Conservation (phyloP, 2,888 invertebrate genomes). For the Pelosia muscerda region DNA sequence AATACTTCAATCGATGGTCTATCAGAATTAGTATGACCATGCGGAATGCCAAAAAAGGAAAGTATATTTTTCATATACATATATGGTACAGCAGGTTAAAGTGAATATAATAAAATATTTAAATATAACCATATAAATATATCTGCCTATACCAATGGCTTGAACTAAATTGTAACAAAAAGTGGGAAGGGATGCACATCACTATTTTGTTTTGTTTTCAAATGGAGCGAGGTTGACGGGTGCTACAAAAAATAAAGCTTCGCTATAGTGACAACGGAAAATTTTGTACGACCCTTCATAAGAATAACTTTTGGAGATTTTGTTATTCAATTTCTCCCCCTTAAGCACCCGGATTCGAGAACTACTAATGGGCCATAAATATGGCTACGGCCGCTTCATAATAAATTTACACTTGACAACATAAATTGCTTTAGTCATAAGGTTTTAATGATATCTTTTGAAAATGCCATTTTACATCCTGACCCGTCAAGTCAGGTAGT, state of each 20-base stretch:
- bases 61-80: too few species aligned
- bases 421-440: slow-evolving; percentile 60
- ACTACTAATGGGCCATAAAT: slow-evolving; percentile 75
- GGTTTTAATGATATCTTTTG: slow-evolving; percentile 51
- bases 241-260: slow-evolving; percentile 76
- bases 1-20: too few species aligned
- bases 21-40: too few species aligned
- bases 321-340: slow-evolving; percentile 79
- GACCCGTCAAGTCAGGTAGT: slow-evolving; percentile 42
- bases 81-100: too few species aligned
- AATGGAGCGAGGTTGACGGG: slow-evolving; percentile 80
- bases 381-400: slow-evolving; percentile 64
- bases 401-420: slow-evolving; percentile 73
- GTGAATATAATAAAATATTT: too few species aligned
- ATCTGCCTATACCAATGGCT: too few species aligned
- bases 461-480: slow-evolving; percentile 41
- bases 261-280: slow-evolving; percentile 77
- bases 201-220: slow-evolving; percentile 66
- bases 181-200: slow-evolving; percentile 41
- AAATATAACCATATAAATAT: too few species aligned
- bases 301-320: slow-evolving; percentile 69
- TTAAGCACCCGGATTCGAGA: slow-evolving; percentile 55
- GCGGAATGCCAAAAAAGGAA: too few species aligned
- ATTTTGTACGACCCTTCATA: slow-evolving; percentile 70
- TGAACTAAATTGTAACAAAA: neutral